phyloP scores from a whole-genome alignment of 1,140 invertebrate genomes.

The Caenorhabditis remanei region DNA sequence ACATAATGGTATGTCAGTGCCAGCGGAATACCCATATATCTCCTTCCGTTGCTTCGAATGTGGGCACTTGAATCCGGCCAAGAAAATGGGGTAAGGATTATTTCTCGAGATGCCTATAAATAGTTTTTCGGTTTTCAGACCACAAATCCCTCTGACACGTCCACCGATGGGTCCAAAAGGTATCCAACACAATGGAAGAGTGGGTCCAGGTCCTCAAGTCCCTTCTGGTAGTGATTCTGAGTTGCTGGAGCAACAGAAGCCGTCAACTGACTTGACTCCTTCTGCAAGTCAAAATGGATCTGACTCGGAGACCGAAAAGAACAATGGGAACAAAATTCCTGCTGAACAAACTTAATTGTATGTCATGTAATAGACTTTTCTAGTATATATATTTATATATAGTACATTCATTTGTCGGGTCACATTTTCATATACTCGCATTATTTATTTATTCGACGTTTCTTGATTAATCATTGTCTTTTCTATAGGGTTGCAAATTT shows the following conservation, averaged over 20 bases:
- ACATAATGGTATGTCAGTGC: conserved; percentile 96
- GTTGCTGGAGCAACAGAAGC: not conserved
- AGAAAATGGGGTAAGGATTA: conserved; percentile 56
- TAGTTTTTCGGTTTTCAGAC: not conserved
- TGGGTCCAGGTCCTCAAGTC: not conserved
- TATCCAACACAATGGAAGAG: conserved; percentile 27
- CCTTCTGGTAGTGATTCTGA: not conserved
- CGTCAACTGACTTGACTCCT: not conserved
- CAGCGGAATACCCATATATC: conserved; percentile 92
- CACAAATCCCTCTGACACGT: not conserved
- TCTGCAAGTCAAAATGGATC: conserved; percentile 38
- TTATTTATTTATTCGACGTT: not conserved
- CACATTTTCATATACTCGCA: not conserved
- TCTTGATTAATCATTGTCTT: not conserved
- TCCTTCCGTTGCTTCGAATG: conserved; percentile 58
- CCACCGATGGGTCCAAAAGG: conserved; percentile 19
- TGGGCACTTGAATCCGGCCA: conserved; percentile 59
- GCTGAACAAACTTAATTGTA: not conserved
- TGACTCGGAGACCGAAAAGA: conserved; percentile 24
- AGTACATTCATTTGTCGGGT: not conserved
- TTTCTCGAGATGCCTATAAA: not conserved
- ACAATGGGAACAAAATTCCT: not conserved
- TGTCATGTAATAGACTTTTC: not conserved
- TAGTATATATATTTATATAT: not conserved
- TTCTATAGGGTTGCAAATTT: conserved; percentile 1